Conservation (phyloP, 2,797 vertebrate species). For the Cryptoprocta ferox region DNA sequence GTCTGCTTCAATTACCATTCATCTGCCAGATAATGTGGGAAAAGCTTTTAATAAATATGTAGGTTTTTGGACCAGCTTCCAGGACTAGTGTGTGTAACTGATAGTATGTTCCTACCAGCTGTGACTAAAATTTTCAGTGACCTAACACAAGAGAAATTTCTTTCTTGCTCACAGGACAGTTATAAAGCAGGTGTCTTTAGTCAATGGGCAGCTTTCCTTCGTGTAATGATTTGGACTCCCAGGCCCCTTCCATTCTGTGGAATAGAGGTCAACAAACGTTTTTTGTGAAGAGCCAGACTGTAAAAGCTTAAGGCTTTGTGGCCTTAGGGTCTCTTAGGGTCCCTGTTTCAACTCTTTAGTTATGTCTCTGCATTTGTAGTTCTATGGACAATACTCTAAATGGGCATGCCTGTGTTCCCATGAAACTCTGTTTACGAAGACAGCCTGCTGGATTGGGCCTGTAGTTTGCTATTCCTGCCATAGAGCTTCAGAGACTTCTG, state of each 20-base stretch:
- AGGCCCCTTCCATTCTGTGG: not conserved
- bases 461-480: not conserved
- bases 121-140: conserved; percentile 31
- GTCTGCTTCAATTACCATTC: not conserved
- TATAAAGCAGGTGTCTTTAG: not conserved
- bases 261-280: conserved; percentile 17
- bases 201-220: not conserved
- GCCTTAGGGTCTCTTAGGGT: not conserved
- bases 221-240: not conserved
- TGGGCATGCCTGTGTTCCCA: not conserved
- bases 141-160: not conserved
- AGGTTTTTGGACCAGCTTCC: not conserved
- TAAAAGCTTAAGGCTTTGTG: conserved; percentile 2
- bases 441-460: not conserved
- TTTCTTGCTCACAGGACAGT: not conserved
- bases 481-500: not conserved
- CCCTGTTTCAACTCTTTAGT: not conserved
- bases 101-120: not conserved
- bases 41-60: conserved; percentile 25
- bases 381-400: not conserved
- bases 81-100: not conserved
- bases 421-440: conserved; percentile 18
- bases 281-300: not conserved
- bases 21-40: not conserved
- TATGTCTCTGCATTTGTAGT: not conserved